A percentile compares a stretch with the other conserved stretches of the same genome.
phyloP scores from a whole-genome alignment of 2,888 invertebrate species.

The Steinernema carpocapsae region DNA sequence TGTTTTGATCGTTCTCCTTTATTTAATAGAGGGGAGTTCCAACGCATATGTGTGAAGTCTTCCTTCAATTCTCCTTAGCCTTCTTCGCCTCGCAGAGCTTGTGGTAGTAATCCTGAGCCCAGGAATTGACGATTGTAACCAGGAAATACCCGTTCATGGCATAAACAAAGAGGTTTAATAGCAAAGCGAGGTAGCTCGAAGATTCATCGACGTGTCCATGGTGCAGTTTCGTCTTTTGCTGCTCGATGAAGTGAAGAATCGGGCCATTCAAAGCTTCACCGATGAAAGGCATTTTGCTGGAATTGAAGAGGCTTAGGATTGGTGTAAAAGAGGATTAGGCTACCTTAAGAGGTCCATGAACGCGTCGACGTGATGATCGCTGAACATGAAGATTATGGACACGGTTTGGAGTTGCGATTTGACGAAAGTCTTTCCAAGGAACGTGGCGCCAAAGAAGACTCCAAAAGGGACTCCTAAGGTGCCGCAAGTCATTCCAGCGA shows the following conservation, averaged over 20 bases:
- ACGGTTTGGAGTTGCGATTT: conserved; percentile 69
- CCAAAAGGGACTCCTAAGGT: conserved; percentile 98
- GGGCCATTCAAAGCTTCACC: conserved; percentile 85
- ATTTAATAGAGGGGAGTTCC: too few relatives aligned
- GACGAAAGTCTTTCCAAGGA: conserved; percentile 76
- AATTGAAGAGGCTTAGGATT: conserved; percentile 45
- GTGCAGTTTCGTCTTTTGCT: conserved; percentile 86
- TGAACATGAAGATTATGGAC: conserved; percentile 92
- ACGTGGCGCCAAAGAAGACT: conserved; percentile 99
- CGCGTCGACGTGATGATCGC: conserved; percentile 84
- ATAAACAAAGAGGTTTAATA: too few relatives aligned
- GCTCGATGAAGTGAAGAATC: conserved; percentile 83
- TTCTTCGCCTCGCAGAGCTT: too few relatives aligned
- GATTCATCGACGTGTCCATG: conserved; percentile 67
- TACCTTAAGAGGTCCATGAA: conserved; percentile 68
- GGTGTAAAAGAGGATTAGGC: neutral
- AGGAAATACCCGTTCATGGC: too few relatives aligned
- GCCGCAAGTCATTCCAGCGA: conserved; percentile 97
- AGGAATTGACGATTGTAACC: too few relatives aligned
- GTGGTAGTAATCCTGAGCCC: too few relatives aligned
- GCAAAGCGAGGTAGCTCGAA: too few relatives aligned
- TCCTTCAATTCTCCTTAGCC: too few relatives aligned
- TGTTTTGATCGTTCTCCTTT: too few relatives aligned
- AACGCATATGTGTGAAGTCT: too few relatives aligned
- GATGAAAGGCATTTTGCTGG: conserved; percentile 75